Evolutionary conservation across 2,113 vertebrate genomes (phyloP).

Genomic region (Amblyornis subalaris): DNA sequence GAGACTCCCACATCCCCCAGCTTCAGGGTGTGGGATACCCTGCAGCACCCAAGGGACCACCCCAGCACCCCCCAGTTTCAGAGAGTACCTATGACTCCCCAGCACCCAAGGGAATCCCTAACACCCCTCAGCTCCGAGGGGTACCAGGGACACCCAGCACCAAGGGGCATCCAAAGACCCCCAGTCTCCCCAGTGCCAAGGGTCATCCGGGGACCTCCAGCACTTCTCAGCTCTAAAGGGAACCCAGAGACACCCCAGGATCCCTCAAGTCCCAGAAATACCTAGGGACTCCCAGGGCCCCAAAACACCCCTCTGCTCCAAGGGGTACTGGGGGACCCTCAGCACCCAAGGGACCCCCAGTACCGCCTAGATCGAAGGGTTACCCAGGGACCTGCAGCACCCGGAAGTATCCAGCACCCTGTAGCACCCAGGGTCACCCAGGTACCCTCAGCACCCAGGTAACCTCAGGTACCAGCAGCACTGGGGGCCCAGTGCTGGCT

Average conservation of each 20-base stretch:
- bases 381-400: not conserved
- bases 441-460: not conserved
- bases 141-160: not conserved
- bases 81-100: not conserved
- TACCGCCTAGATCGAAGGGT: not conserved
- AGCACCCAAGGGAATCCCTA: not conserved
- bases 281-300: not conserved
- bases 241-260: not conserved
- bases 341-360: not conserved
- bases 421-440: not conserved
- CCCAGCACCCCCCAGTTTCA: not conserved
- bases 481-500: rapidly evolving
- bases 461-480: not conserved
- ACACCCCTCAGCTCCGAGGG: not conserved
- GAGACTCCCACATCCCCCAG: not conserved
- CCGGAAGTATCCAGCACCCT: not conserved
- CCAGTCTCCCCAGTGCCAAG: not conserved
- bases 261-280: not conserved
- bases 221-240: not conserved
- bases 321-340: not conserved
- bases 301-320: not conserved
- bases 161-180: not conserved
- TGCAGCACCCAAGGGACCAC: not conserved
- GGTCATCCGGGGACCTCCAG: not conserved
- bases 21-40: not conserved